A percentile compares a stretch with the other conserved stretches of the same genome.
Evolutionary conservation across 2,113 vertebrate genomes (phyloP).

Genomic region (Bufo gargarizans): DNA sequence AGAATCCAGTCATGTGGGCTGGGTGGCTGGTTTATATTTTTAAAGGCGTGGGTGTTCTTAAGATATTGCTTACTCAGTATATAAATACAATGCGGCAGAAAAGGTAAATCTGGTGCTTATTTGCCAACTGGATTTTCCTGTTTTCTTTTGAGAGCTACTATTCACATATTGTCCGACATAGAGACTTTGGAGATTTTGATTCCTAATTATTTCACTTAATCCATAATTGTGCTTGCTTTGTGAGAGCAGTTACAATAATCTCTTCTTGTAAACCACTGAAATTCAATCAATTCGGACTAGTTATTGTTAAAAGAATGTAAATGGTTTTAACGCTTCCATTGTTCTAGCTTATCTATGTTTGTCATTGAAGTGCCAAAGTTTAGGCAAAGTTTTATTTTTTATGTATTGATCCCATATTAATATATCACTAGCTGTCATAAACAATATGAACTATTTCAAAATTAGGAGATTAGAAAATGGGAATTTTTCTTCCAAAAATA

Average conservation of each 20-base stretch:
- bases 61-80: neutral
- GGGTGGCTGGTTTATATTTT: neutral
- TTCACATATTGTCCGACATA: neutral
- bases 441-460: neutral
- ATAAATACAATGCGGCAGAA: neutral
- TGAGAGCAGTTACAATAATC: neutral
- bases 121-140: neutral
- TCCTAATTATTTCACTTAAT: neutral
- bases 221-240: neutral
- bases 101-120: neutral
- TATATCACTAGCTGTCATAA: neutral
- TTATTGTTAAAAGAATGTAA: neutral
- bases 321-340: conserved; percentile 19
- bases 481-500: too few species aligned
- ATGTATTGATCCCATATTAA: neutral
- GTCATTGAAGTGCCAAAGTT: neutral
- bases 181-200: neutral
- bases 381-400: conserved; percentile 2
- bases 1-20: neutral
- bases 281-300: neutral
- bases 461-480: neutral
- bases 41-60: neutral
- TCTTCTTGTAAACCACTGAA: conserved; percentile 1
- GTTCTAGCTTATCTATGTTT: neutral
- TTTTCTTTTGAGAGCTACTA: neutral